Base-by-base conservation (phyloP, 2,888 invertebrate species). In the Rhaphigaster nebulosa region DNA sequence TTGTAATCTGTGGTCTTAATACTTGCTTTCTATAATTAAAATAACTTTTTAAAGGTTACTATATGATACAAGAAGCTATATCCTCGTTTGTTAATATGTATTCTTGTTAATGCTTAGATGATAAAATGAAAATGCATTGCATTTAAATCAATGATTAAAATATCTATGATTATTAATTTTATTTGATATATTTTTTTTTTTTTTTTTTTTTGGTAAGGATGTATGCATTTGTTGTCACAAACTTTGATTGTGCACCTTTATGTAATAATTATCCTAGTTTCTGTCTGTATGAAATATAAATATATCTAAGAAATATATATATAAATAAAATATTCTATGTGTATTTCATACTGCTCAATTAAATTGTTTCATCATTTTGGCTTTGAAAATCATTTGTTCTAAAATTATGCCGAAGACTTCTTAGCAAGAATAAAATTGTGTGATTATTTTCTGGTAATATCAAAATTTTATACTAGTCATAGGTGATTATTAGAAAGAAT, bases 241-340 rank as follows among this genome's bases (percentile, higher is more conserved):
- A 45, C 26, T 50, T 89, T 89, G 41, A 34, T 34, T 70, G 41
- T 88, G 65, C 88, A 88, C 88, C 38, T 60, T 65, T 26, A 50
- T 89, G 76, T 89, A 89, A 70, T 89, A 45, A 89, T 76, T 70
- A 41, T 65, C 56, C 60, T 65, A 45, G n/a, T 89, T 38, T 60
- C 65, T 50, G 65, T 89, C 76, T 76, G 34, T 76, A 84, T 84
- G 13, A 15, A 50, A 12, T 84, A 84, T 84, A 45, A 45, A 45
- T 45, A 80, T 80, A 84, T 76, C 34, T 76, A 76, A 15, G 15
- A 76, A 38, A 76, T 84, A 84, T 45, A 84, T 84, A 15, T n/a
- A 84, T 45, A 45, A n/a, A 84, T 45, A 45, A 45, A 5, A 50
- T 45, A 80, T 45, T 84, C 84, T 84, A 45, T 45, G 12, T 84